phyloP scores from a whole-genome alignment of 2,888 invertebrate species.

The Xanthia togata region DNA sequence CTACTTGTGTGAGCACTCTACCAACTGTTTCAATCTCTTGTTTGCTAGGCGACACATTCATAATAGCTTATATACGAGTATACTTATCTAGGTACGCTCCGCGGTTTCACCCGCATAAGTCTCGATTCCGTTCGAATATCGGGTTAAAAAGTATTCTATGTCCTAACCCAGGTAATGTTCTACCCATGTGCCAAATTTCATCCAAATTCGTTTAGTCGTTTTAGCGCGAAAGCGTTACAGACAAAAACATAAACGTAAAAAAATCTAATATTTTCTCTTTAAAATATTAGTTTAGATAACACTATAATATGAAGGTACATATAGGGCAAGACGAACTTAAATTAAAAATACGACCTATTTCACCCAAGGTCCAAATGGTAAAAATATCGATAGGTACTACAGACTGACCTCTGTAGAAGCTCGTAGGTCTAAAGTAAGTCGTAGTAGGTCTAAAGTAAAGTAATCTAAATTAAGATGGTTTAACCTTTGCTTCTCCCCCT shows the following conservation, averaged over 20 bases:
- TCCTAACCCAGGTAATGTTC: too few species aligned
- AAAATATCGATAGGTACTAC: conserved; percentile 30
- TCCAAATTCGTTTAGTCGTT: too few species aligned
- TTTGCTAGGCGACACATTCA: neutral
- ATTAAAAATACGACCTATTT: conserved; percentile 13
- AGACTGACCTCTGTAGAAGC: conserved; percentile 12
- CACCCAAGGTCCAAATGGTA: neutral
- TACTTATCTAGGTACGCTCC: too few species aligned
- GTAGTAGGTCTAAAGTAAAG: conserved; percentile 50
- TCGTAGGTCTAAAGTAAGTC: conserved; percentile 44
- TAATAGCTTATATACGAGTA: neutral
- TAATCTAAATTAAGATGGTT: conserved; percentile 72
- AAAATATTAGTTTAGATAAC: too few species aligned
- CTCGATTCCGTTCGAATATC: too few species aligned
- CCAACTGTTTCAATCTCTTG: conserved; percentile 1
- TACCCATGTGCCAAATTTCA: too few species aligned
- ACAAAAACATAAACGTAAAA: too few species aligned
- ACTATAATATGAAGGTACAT: neutral
- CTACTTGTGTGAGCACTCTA: neutral
- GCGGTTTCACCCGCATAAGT: too few species aligned
- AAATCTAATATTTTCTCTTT: too few species aligned
- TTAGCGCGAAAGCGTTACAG: too few species aligned
- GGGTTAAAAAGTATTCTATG: too few species aligned
- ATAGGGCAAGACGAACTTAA: neutral
- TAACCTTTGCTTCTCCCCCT: conserved; percentile 77